Conservation (phyloP, 2,888 invertebrate species). For the Bimastos eiseni region DNA sequence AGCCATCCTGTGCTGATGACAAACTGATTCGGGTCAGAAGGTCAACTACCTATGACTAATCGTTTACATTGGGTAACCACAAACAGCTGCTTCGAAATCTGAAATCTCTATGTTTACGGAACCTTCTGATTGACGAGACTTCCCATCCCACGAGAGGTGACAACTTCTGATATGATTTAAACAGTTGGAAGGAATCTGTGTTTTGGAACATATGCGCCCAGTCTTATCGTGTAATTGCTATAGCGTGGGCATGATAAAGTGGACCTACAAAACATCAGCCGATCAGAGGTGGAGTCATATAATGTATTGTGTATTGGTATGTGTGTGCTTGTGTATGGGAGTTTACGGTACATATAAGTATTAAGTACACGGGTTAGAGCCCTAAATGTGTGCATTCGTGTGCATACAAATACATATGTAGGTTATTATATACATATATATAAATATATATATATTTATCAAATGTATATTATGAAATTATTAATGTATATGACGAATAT, state of each 20-base stretch:
- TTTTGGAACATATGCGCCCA: not conserved
- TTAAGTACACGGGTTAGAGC: no score
- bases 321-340: no score
- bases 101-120: not conserved
- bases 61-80: not conserved
- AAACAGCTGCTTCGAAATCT: not conserved
- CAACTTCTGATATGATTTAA: not conserved
- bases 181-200: not conserved
- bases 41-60: slow-evolving; percentile 9
- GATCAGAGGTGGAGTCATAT: not conserved
- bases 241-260: not conserved
- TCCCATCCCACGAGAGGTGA: not conserved
- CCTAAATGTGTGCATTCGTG: no score
- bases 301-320: no score
- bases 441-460: no score
- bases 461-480: no score
- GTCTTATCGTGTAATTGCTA: not conserved
- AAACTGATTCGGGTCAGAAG: not conserved
- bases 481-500: no score
- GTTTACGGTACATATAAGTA: no score
- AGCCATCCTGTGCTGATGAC: not conserved
- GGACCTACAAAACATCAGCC: not conserved
- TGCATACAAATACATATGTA: no score
- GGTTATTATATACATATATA: no score
- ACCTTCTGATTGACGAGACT: not conserved